Evolutionary conservation across 2,888 invertebrate genomes (phyloP).

Genomic region (Epinotia brunnichana): DNA sequence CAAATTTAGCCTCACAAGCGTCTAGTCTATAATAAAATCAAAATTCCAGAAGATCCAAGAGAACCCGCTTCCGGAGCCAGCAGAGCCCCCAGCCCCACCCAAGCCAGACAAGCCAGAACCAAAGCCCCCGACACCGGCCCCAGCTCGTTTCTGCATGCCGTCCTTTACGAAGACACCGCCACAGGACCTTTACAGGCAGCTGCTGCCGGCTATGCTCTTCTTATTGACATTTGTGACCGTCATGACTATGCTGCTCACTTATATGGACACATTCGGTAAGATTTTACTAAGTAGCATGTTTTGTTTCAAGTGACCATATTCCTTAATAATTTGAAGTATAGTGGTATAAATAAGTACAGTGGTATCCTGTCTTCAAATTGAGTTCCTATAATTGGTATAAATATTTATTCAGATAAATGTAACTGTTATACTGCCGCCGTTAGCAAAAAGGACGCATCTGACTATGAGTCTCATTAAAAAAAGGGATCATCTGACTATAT

Average conservation of each 20-base stretch:
- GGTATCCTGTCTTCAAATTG: too few relatives aligned
- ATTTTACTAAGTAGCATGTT: not conserved
- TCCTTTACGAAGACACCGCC: slow-evolving; percentile 72
- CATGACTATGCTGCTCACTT: slow-evolving; percentile 89
- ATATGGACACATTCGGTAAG: slow-evolving; percentile 92
- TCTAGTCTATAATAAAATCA: not conserved
- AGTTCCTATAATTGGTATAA: too few relatives aligned
- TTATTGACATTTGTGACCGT: slow-evolving; percentile 91
- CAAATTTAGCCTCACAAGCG: too few relatives aligned
- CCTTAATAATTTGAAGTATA: too few relatives aligned
- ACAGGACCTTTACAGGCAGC: slow-evolving; percentile 75
- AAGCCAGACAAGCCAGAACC: slow-evolving; percentile 41
- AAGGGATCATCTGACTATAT: too few relatives aligned
- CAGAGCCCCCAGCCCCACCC: slow-evolving; percentile 30
- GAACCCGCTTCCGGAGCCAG: slow-evolving; percentile 48
- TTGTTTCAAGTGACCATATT: too few relatives aligned
- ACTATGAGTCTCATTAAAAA: too few relatives aligned
- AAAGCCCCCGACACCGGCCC: slow-evolving; percentile 55
- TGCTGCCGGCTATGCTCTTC: slow-evolving; percentile 88
- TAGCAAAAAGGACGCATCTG: too few relatives aligned
- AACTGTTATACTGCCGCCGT: too few relatives aligned
- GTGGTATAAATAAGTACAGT: too few relatives aligned
- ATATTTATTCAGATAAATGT: too few relatives aligned
- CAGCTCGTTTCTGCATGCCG: slow-evolving; percentile 59
- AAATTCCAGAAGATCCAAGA: slow-evolving; percentile 66